Evolutionary conservation across 2,797 vertebrate genomes (phyloP), one percentile per base, ranked within the genome.

Genomic region (Chloroceryle amazona): DNA sequence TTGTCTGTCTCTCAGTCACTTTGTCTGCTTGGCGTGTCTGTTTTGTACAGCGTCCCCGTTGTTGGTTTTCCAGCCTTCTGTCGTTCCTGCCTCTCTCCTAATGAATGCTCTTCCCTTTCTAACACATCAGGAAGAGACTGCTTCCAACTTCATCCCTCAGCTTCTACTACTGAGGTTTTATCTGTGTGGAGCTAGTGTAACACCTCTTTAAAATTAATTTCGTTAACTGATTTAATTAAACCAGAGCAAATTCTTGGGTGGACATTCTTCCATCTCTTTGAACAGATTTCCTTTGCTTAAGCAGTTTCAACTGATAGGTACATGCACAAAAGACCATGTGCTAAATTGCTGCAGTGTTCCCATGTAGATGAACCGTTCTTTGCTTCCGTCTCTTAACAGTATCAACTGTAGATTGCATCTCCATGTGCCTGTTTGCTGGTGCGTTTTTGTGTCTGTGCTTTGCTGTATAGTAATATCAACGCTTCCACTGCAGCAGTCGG

Each of bases 211-310:
- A 65, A 90, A 75, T 41, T 5, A 37, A 75, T 80, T 86, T 73
- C 39, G 75, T 82, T 52, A 91, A 61, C 35, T 67, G 52, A 85
- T 89, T 60, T 82, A 67, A 66, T 92, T 86, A 66, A 84, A 95
- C 31, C 41, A 52, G 55, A 76, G 55, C 23, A 42, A 54, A 58
- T 76, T 81, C 29, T 83, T 75, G 52, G 63, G 44, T 76, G 51
- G 76, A 73, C 22, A 5, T 68, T 65, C 33, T 66, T 54, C 54
- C 79, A 20, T 72, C 61, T 65, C 79, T 63, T 70, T 70, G 71
- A 76, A 60, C 20, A 52, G 55, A 39, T 63, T 61, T 66, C 37
- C 86, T 81, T 81, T 71, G 33, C 29, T 79, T 68, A 26, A 66
- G 63, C 70, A 71, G 49, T 78, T 88, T 54, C 29, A 44, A 0